Evolutionary conservation across 2,113 vertebrate species (phyloP).

Genomic region (Paramormyrops kingsleyae): DNA sequence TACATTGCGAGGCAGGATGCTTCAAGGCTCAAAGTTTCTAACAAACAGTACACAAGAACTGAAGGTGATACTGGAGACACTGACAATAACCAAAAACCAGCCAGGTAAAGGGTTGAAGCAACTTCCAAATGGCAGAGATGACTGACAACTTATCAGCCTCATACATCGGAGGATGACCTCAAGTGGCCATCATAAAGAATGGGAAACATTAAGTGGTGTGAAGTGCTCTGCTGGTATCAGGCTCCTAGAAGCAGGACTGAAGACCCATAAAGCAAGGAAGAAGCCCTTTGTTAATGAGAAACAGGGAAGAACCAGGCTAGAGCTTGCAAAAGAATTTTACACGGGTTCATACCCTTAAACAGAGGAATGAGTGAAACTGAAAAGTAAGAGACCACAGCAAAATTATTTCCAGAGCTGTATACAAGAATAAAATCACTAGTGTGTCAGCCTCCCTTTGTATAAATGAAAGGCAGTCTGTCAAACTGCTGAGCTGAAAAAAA

Average conservation of each 20-base stretch:
- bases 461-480: background rate
- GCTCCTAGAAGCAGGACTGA: too few species aligned
- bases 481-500: background rate
- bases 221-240: too few species aligned
- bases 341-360: background rate
- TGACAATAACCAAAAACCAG: background rate
- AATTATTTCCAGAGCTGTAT: background rate
- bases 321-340: background rate
- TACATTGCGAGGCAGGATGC: background rate
- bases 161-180: background rate
- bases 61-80: background rate
- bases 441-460: background rate
- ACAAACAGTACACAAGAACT: background rate
- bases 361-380: background rate
- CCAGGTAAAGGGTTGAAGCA: background rate
- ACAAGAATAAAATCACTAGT: background rate
- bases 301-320: too few species aligned
- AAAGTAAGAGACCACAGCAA: background rate
- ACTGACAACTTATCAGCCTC: background rate
- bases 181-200: background rate
- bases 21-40: background rate
- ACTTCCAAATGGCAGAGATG: background rate
- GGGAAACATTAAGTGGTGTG: too few species aligned
- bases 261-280: too few species aligned
- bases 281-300: too few species aligned